These are phyloP conservation scores for Hypocryptadius cinnamomeus DNA, from an alignment of 2,113 vertebrate genomes.

Conservation along the genomic window DNA sequence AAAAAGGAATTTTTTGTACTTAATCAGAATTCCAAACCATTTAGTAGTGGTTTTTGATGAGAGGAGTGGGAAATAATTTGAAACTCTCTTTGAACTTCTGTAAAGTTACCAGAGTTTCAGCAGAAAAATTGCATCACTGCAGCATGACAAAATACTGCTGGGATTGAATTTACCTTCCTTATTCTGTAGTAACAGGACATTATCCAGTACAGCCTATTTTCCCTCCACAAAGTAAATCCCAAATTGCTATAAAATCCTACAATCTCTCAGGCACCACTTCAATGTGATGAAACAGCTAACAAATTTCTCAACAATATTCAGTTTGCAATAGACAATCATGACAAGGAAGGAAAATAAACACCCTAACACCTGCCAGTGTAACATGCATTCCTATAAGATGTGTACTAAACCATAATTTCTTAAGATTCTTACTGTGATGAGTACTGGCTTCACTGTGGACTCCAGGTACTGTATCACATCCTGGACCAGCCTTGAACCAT, in stretches of 20 bases:
- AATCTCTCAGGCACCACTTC: neutral
- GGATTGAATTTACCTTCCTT: neutral
- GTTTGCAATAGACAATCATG: neutral
- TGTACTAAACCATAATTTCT: neutral
- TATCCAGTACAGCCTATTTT: neutral
- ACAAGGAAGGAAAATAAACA: neutral
- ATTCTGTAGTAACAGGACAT: neutral
- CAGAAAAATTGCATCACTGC: neutral
- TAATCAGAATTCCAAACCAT: neutral
- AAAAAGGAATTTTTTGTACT: neutral
- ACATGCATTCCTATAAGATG: neutral
- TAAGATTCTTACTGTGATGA: slow-evolving; percentile 70
- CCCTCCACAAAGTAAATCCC: neutral
- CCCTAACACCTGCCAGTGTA: neutral
- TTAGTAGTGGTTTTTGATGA: neutral
- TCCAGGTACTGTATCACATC: slow-evolving; percentile 91
- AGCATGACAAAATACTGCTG: neutral
- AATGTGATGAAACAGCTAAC: neutral
- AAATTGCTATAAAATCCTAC: neutral
- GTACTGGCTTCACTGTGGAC: slow-evolving; percentile 72
- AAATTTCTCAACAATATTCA: neutral
- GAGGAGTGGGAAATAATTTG: neutral
- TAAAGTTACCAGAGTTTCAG: neutral
- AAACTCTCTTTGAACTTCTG: neutral
- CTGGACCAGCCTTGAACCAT: slow-evolving; percentile 82